Base-by-base conservation (phyloP, 2,113 vertebrate species). In the Corythornis cristatus region DNA sequence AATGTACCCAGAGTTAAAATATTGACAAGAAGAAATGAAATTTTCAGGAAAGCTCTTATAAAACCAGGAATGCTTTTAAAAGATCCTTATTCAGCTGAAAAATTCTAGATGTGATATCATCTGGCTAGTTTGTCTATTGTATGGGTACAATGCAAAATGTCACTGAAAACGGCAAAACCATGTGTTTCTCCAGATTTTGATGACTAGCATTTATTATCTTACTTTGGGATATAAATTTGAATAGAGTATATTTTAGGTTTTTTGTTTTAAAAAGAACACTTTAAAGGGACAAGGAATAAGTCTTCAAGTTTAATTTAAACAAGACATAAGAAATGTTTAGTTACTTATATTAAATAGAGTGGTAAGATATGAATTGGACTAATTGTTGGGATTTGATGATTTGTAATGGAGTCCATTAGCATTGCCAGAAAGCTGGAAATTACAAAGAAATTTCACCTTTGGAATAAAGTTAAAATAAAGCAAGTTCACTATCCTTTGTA, bases 401-500 rank as follows among this genome's bases (percentile, higher is more conserved):
- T 15, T 56, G 8, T 31, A 43, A 37, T 46, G 22, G 28, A 91
- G 68, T 83, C 20, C 4, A 9, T 65, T 73, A 70, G 3, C 9
- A 37, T 51, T 85, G 70, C 7, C 50, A 31, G 48, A 45, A 72
- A 6, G 6, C 20, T 9, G 11, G 18, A 83, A 62, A 64, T 72
- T 9, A 56, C 58, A 35, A 71, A 64, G 26, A 67, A 80, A 51
- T 43, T 1, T 51, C 37, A 16, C 6, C 66, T 77, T 68, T 62
- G 8, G 9, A 61, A 73, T 64, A 23, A 37, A 37, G 37, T 37
- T 37, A 37, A 9, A 83, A 23, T 21, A 54, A 72, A 80, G 9
- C 3, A 33, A 48, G 1, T 56, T 66, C 9, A 2, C 9, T 5
- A 0, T 51, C 35, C 3, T 31, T n/a, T 75, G 9, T 18, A 35